Conservation (phyloP, 2,113 vertebrate species). For the Hydropotes inermis region DNA sequence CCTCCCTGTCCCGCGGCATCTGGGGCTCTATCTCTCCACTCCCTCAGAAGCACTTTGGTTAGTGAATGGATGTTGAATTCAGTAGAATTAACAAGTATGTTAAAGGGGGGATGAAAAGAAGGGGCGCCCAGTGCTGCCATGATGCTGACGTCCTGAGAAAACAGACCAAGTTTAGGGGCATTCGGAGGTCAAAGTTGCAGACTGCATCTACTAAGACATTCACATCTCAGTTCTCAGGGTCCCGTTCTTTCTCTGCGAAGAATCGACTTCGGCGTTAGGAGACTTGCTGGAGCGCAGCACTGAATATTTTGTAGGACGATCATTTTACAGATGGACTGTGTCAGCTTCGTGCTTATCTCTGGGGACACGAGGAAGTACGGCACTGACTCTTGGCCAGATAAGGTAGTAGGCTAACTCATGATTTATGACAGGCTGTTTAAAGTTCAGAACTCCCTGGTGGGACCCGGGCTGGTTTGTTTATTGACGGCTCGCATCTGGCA, state of each 20-base stretch:
- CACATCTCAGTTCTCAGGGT: not conserved
- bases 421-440: not conserved
- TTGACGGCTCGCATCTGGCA: not conserved
- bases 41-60: not conserved
- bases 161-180: not conserved
- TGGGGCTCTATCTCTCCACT: too few relatives aligned
- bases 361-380: not conserved
- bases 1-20: not conserved
- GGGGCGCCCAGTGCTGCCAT: fast-evolving
- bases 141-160: not conserved
- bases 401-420: not conserved
- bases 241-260: not conserved
- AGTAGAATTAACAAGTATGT: too few relatives aligned
- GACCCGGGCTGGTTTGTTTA: not conserved
- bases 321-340: not conserved
- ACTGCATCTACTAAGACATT: not conserved
- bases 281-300: not conserved
- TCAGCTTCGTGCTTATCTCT: not conserved
- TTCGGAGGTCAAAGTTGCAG: not conserved
- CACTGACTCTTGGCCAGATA: not conserved
- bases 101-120: not conserved
- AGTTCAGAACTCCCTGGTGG: not conserved
- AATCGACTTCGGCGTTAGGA: not conserved
- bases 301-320: not conserved
- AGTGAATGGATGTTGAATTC: not conserved